These are phyloP conservation scores for Lamellibrachia satsuma DNA, from an alignment of 2,888 invertebrate species.

Conservation along the genomic window DNA sequence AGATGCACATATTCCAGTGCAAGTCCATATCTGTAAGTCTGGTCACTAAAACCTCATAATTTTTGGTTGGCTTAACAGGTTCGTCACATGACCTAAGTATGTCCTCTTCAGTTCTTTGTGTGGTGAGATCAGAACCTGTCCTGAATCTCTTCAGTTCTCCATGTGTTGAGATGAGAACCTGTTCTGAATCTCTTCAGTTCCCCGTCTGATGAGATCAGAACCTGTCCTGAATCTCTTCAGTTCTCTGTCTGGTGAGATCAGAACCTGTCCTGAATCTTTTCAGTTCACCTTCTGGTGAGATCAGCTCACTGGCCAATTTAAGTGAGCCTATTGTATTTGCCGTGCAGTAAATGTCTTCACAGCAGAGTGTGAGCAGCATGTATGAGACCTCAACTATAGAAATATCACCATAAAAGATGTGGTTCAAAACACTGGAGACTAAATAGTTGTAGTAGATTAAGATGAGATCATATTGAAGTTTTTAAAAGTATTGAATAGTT, in stretches of 20 bases:
- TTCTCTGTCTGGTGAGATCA: not conserved
- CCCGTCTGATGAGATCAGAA: not conserved
- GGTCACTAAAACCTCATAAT: not conserved
- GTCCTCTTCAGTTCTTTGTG: not conserved
- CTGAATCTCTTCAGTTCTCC: not conserved
- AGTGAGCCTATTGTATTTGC: no score
- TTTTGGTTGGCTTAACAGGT: not conserved
- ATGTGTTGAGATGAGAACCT: no score
- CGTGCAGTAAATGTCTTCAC: no score
- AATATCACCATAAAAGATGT: no score
- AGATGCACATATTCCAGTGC: conserved; percentile 93
- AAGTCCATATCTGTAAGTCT: conserved; percentile 29
- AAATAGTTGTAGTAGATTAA: not conserved
- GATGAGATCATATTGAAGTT: no score
- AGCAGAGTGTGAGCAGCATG: no score
- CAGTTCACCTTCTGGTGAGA: no score
- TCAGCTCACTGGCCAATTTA: no score
- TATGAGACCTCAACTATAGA: no score
- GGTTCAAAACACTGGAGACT: not conserved
- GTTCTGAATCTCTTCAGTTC: no score
- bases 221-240: not conserved
- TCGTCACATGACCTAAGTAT: not conserved
- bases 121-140: not conserved
- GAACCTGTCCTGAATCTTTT: no score
- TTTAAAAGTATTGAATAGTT: no score